These are phyloP conservation scores for Altica lythri DNA, from an alignment of 2,888 invertebrate genomes.

Conservation along the genomic window DNA sequence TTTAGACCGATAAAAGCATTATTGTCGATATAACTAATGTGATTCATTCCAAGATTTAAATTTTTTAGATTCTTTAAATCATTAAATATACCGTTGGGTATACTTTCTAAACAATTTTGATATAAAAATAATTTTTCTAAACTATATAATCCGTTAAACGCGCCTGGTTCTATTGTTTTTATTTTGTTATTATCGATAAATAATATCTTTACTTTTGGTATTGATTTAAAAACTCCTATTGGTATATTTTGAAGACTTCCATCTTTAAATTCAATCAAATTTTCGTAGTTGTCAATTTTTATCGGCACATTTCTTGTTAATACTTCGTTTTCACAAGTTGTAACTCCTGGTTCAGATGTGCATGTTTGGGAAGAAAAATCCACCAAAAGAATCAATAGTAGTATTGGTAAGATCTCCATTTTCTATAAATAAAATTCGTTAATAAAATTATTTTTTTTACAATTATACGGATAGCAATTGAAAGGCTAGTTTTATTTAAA, in stretches of 20 bases:
- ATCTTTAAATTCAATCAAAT: slow-evolving; percentile 24
- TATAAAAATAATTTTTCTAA: slow-evolving; percentile 31
- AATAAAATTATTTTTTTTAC: too few relatives aligned
- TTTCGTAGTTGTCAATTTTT: slow-evolving; percentile 26
- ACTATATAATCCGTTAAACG: slow-evolving; percentile 30
- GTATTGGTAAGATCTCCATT: slow-evolving; percentile 7
- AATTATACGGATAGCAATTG: too few relatives aligned
- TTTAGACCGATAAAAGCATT: slow-evolving; percentile 26
- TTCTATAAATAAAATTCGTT: slow-evolving; percentile 9
- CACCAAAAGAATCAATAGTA: not conserved
- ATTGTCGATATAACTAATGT: slow-evolving; percentile 21
- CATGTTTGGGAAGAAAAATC: slow-evolving; percentile 20
- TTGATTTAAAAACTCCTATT: slow-evolving; percentile 22
- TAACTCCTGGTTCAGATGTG: slow-evolving; percentile 26
- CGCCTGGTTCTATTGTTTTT: slow-evolving; percentile 26
- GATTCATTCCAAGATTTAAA: slow-evolving; percentile 28
- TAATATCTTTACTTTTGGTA: slow-evolving; percentile 26
- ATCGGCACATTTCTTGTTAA: slow-evolving; percentile 25
- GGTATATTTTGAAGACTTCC: slow-evolving; percentile 24
- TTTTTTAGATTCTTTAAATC: slow-evolving; percentile 24
- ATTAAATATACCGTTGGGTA: slow-evolving; percentile 19
- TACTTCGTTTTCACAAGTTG: slow-evolving; percentile 28
- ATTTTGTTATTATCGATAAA: slow-evolving; percentile 27
- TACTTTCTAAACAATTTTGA: slow-evolving; percentile 20
- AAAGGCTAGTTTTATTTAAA: too few relatives aligned